These are phyloP conservation scores for Fratercula arctica DNA, from an alignment of 2,797 vertebrate genomes.

Conservation along the genomic window DNA sequence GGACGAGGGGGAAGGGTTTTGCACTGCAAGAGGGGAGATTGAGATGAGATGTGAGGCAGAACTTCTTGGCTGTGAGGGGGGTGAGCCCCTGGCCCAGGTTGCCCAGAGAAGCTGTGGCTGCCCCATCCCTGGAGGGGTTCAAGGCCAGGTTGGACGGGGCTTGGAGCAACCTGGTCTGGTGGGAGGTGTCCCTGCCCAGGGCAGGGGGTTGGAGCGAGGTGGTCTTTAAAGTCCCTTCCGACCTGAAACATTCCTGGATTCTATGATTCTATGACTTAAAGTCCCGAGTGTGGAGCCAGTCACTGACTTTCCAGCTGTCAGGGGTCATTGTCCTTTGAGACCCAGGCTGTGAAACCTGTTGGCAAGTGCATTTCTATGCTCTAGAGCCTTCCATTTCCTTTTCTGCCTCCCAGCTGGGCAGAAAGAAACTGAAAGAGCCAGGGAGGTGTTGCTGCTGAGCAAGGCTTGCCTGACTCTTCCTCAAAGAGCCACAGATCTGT, in stretches of 20 bases:
- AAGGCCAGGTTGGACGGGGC: background rate
- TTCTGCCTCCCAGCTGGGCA: background rate
- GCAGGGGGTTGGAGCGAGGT: background rate
- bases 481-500: background rate
- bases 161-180: background rate
- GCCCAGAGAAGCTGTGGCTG: background rate
- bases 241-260: too few relatives aligned
- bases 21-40: too few relatives aligned
- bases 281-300: background rate
- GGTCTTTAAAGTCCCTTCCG: background rate
- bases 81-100: too few relatives aligned
- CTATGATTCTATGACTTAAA: background rate
- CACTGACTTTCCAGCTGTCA: background rate
- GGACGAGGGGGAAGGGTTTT: too few relatives aligned
- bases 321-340: background rate
- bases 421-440: background rate
- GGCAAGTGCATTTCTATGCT: background rate
- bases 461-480: background rate
- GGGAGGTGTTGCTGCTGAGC: background rate
- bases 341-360: background rate
- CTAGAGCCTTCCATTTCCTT: background rate
- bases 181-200: background rate
- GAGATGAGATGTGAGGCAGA: too few relatives aligned
- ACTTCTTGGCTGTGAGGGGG: too few relatives aligned
- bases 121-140: background rate